These are phyloP conservation scores for Selenia dentaria DNA, from an alignment of 2,888 invertebrate genomes.

Conservation along the genomic window DNA sequence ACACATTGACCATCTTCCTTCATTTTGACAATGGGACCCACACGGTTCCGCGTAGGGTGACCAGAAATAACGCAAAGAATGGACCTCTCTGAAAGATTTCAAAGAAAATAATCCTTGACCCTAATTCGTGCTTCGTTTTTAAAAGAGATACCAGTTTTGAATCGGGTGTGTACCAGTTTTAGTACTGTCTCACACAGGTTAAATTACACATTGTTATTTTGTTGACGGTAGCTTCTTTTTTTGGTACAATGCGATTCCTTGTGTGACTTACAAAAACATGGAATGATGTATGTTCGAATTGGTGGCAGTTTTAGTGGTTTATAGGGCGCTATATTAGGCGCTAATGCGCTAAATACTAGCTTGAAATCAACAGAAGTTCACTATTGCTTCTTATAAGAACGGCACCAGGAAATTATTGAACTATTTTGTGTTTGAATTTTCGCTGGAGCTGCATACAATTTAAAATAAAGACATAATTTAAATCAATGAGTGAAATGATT, in stretches of 20 bases:
- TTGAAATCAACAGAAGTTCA: too few species aligned
- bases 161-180: slow-evolving; percentile 25
- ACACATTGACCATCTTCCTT: slow-evolving; percentile 33
- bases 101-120: slow-evolving; percentile 66
- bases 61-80: slow-evolving; percentile 54
- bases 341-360: too few species aligned
- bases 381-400: too few species aligned
- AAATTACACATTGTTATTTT: slow-evolving; percentile 57
- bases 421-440: too few species aligned
- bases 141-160: slow-evolving; percentile 48
- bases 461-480: too few species aligned
- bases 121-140: slow-evolving; percentile 44
- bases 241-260: background rate
- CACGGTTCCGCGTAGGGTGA: slow-evolving; percentile 62
- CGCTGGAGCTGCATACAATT: too few species aligned
- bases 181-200: slow-evolving; percentile 65
- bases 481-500: too few species aligned
- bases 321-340: too few species aligned
- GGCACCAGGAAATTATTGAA: too few species aligned
- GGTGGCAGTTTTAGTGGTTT: too few species aligned
- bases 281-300: background rate
- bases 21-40: slow-evolving; percentile 30
- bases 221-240: slow-evolving; percentile 5
- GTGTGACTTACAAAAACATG: background rate
- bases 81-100: slow-evolving; percentile 40